Conservation (phyloP, 2,113 vertebrate genomes). For the Myotis brandtii region DNA sequence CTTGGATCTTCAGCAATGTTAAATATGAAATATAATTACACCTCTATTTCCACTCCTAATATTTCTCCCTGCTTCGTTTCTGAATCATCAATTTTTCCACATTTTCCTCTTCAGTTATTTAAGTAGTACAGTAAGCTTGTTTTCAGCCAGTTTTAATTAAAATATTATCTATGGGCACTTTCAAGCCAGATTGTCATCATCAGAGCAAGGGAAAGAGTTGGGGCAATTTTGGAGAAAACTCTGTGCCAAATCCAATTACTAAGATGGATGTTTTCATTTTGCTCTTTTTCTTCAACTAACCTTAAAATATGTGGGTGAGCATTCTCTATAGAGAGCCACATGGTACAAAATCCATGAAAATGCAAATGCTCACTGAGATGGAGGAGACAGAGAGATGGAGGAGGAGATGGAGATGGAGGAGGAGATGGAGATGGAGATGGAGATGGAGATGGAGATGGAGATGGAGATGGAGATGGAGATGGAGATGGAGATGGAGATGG, state of each 20-base stretch:
- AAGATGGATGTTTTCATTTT: conserved; percentile 38
- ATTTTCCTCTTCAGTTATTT: conserved; percentile 46
- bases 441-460: too few species aligned
- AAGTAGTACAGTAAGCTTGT: not conserved
- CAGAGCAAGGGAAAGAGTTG: not conserved
- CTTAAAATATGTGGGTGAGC: not conserved
- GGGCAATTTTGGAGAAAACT: not conserved
- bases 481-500: too few species aligned
- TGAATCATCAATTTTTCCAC: conserved; percentile 9
- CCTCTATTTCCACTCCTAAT: not conserved
- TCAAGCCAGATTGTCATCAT: conserved; percentile 21
- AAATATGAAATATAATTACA: conserved; percentile 15
- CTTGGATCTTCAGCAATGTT: not conserved
- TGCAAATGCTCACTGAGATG: not conserved
- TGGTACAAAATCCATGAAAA: not conserved
- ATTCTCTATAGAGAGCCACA: not conserved
- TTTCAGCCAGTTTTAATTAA: conserved; percentile 67
- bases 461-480: too few species aligned
- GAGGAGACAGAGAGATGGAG: not conserved
- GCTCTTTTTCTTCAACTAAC: conserved; percentile 21
- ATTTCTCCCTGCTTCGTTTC: conserved; percentile 23
- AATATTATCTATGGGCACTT: conserved; percentile 49
- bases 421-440: too few species aligned
- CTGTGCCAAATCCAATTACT: conserved; percentile 36
- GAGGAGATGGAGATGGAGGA: too few species aligned